Evolutionary conservation across 2,797 vertebrate species (phyloP), one percentile per base, ranked within the genome.

Genomic region (Phyllotis vaccarum): DNA sequence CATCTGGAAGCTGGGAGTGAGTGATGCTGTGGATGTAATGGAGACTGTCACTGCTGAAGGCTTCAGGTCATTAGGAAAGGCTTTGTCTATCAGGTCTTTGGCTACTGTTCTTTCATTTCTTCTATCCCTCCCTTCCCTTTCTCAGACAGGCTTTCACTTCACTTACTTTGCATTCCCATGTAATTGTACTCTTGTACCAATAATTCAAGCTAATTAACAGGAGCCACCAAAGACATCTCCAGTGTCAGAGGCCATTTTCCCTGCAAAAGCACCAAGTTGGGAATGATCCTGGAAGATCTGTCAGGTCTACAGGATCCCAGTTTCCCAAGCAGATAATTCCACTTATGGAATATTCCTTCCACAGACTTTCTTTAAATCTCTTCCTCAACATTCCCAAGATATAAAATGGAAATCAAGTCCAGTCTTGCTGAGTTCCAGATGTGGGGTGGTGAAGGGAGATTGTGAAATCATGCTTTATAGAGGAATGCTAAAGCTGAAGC

Each of bases 151-250:
- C 2, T 89, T 58, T 21, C 1, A 27, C 5, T 80, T 91, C 60
- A 80, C 17, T 74, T 74, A 56, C 66, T 80, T 70, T 79, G 46
- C 80, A 54, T 43, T 58, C 14, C 64, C 37, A 12, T 87, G 58
- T 46, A 90, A 8, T 24, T 95, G 27, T 56, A 24, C 52, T 78
- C 31, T 5, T 94, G 78, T 27, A 5, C 17, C 80, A 81, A 11
- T 46, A 62, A 37, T 13, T 43, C 40, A 86, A 75, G 34, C 21
- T 90, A 89, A 89, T 95, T 90, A 94, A 60, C 31, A 81, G 66
- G 70, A 46, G 6, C 34, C 14, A 68, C 31, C n/a, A 62, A 86
- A 94, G 49, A 11, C 17, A 24, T 52, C 80, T 82, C 9, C 14
- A 94, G 2, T 1, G 5, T 27, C 70, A 58, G 29, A 24, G 1